A percentile compares a stretch with the other conserved stretches of the same genome.
These are phyloP conservation scores for Drosophila sp. DNA, from an alignment of 1,140 invertebrate genomes.

Conservation along the genomic window DNA sequence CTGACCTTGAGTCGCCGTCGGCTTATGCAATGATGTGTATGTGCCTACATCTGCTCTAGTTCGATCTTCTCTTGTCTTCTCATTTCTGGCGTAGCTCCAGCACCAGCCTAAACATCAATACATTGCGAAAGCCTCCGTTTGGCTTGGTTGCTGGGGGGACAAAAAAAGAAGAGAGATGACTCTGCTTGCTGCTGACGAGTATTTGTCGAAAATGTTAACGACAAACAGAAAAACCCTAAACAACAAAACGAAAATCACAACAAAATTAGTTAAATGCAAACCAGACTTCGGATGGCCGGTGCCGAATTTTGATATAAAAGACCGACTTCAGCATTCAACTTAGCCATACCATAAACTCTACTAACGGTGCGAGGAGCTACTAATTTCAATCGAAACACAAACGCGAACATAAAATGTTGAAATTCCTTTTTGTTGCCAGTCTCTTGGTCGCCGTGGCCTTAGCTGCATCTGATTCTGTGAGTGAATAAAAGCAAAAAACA, in stretches of 20 bases:
- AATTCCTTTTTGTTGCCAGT: constrained; percentile 74
- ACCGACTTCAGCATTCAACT: constrained; percentile 48
- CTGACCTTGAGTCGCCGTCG: constrained; percentile 59
- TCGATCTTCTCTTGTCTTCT: constrained; percentile 30
- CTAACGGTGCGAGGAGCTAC: constrained; percentile 67
- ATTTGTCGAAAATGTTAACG: not conserved
- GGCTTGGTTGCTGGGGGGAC: not conserved
- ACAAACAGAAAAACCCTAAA: constrained; percentile 32
- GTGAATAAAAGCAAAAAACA: constrained; percentile 33
- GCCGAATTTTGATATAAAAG: constrained; percentile 75
- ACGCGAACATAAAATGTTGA: constrained; percentile 52
- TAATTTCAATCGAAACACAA: constrained; percentile 28
- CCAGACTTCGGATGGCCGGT: constrained; percentile 17
- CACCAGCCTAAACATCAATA: not conserved
- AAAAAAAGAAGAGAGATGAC: not conserved
- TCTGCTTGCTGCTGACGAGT: not conserved
- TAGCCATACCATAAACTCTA: constrained; percentile 69
- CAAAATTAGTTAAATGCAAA: constrained; percentile 15
- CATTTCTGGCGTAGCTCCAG: not conserved
- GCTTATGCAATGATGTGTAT: constrained; percentile 27
- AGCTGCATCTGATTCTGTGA: constrained; percentile 59
- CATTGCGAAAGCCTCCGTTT: constrained; percentile 1
- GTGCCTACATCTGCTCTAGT: constrained; percentile 46
- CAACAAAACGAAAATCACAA: constrained; percentile 24
- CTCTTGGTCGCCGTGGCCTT: constrained; percentile 59